phyloP scores from a whole-genome alignment of 2,113 vertebrate species.

The Bufo bufo region DNA sequence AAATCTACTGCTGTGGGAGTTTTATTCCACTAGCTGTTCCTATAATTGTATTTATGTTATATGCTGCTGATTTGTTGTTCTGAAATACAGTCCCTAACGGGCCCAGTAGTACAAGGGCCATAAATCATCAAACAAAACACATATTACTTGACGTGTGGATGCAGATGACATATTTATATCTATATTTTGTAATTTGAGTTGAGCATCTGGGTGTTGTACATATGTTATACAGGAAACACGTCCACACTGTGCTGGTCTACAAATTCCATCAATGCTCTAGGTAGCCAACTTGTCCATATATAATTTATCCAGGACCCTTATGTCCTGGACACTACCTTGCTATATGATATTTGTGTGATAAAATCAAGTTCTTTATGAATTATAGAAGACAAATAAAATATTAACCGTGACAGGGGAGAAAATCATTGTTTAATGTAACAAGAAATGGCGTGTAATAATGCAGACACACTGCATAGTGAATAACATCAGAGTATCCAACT shows the following conservation, averaged over 20 bases:
- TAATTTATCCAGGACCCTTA: slow-evolving; percentile 6
- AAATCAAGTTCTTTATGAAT: neutral
- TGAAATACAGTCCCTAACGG: slow-evolving; percentile 38
- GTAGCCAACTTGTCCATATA: neutral
- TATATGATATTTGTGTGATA: slow-evolving; percentile 3
- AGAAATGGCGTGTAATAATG: neutral
- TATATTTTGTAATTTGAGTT: neutral
- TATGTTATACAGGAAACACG: slow-evolving; percentile 8
- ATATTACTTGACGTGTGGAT: slow-evolving; percentile 13
- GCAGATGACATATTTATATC: slow-evolving; percentile 13
- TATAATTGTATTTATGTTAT: slow-evolving; percentile 49
- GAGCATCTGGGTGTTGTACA: neutral
- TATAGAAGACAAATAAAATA: slow-evolving; percentile 19
- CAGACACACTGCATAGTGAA: neutral
- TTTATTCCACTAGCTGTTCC: slow-evolving; percentile 43
- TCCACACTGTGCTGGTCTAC: neutral
- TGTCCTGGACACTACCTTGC: neutral
- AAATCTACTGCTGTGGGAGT: slow-evolving; percentile 43
- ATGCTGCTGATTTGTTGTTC: slow-evolving; percentile 34
- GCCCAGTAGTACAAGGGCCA: neutral
- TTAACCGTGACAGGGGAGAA: neutral
- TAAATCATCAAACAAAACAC: slow-evolving; percentile 40
- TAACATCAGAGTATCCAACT: neutral
- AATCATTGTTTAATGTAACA: neutral
- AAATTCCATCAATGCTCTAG: slow-evolving; percentile 6